Evolutionary conservation across 2,797 vertebrate genomes (phyloP).

Genomic region (Emys orbicularis): DNA sequence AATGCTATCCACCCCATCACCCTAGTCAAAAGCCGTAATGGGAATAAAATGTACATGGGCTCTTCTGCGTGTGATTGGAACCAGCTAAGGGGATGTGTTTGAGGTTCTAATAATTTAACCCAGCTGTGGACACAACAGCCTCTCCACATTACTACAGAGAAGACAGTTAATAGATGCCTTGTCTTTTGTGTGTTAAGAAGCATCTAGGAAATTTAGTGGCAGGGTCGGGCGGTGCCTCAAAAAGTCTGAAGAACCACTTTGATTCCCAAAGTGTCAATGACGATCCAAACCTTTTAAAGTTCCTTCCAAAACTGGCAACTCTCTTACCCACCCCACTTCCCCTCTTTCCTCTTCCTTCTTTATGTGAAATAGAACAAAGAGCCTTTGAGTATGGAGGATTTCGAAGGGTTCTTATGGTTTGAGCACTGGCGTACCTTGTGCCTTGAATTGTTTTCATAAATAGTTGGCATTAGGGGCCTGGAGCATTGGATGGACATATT

Average conservation of each 20-base stretch:
- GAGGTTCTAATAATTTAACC: not conserved
- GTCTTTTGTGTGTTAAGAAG: not conserved
- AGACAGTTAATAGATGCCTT: not conserved
- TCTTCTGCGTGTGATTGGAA: not conserved
- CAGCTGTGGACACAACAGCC: not conserved
- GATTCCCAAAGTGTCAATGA: not conserved
- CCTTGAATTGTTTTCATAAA: not conserved
- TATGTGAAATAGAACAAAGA: not conserved
- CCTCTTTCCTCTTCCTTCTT: not conserved
- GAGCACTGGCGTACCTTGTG: fast-evolving
- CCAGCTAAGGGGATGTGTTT: not conserved
- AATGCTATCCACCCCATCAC: not conserved
- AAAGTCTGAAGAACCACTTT: not conserved
- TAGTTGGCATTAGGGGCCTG: not conserved
- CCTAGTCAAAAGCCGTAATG: not conserved
- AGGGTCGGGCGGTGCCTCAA: not conserved
- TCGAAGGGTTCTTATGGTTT: not conserved
- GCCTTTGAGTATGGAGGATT: fast-evolving
- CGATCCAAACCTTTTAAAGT: not conserved
- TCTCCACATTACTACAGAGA: not conserved
- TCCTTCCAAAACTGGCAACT: not conserved
- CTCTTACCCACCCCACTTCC: not conserved
- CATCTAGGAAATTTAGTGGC: not conserved
- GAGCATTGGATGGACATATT: fast-evolving
- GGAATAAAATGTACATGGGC: not conserved